Evolutionary conservation across 2,113 vertebrate genomes (phyloP).

Genomic region (Spea multiplicata): DNA sequence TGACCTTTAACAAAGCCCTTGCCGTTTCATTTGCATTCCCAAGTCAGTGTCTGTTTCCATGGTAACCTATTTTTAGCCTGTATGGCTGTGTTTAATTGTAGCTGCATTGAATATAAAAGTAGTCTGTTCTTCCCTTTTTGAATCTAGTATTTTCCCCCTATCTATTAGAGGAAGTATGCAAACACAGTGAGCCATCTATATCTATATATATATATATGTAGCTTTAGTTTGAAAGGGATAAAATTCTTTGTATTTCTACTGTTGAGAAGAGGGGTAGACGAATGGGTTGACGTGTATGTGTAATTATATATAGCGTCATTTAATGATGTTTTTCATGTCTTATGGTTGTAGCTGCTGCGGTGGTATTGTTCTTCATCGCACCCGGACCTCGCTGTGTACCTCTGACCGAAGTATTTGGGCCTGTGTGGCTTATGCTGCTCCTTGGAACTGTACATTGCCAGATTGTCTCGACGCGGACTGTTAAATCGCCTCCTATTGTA

Average conservation of each 20-base stretch:
- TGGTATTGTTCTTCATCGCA: conserved; percentile 77
- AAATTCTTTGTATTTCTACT: too few species aligned
- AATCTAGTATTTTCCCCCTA: too few species aligned
- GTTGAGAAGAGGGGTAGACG: too few species aligned
- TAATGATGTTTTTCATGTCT: conserved; percentile 3
- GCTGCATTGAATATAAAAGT: conserved; percentile 2
- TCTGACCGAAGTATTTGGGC: conserved; percentile 88
- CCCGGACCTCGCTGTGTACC: conserved; percentile 84
- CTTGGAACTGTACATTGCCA: conserved; percentile 97
- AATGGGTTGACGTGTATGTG: too few species aligned
- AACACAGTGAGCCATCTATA: too few species aligned
- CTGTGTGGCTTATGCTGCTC: conserved; percentile 92
- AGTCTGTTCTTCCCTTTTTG: too few species aligned
- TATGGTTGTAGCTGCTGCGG: conserved; percentile 78
- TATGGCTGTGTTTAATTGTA: conserved; percentile 18
- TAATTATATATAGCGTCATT: too few species aligned
- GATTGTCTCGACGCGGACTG: conserved; percentile 95
- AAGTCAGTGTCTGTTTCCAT: conserved; percentile 35
- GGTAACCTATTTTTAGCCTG: conserved; percentile 32
- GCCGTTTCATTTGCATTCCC: conserved; percentile 36
- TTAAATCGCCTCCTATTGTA: conserved; percentile 77
- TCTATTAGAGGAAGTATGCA: too few species aligned
- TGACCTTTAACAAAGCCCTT: conserved; percentile 21
- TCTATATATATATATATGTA: too few species aligned
- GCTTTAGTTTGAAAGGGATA: too few species aligned